phyloP scores from a whole-genome alignment of 2,113 vertebrate species.

The Gobius niger region DNA sequence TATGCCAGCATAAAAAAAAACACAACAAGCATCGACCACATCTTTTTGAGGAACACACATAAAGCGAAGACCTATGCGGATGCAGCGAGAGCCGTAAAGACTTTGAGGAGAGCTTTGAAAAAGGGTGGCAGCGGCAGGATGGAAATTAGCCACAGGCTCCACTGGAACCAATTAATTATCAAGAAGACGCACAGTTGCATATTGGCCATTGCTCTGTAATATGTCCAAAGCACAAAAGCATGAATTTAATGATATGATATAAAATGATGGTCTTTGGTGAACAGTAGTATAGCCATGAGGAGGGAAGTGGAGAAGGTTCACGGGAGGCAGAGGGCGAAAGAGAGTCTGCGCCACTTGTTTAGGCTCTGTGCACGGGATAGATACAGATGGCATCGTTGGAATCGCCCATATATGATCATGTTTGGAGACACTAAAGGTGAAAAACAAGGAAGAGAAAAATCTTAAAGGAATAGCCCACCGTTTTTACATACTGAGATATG shows the following conservation, averaged over 20 bases:
- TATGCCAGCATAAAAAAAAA: slow-evolving; percentile 35
- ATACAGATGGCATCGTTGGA: no score
- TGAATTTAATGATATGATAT: slow-evolving; percentile 22
- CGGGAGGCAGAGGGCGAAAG: no score
- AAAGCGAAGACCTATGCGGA: slow-evolving; percentile 34
- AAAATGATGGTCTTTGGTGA: slow-evolving; percentile 29
- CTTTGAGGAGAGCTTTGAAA: slow-evolving; percentile 46
- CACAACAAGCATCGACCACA: slow-evolving; percentile 47
- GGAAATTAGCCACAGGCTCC: slow-evolving; percentile 72
- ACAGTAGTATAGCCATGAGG: background rate
- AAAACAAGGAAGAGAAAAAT: no score
- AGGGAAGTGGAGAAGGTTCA: no score
- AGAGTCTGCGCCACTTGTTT: no score
- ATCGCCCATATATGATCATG: no score
- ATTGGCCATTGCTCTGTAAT: slow-evolving; percentile 49
- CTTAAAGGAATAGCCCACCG: no score
- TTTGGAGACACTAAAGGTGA: no score
- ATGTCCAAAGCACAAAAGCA: slow-evolving; percentile 52
- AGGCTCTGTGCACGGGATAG: no score
- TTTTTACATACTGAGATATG: no score
- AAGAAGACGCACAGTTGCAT: slow-evolving; percentile 24
- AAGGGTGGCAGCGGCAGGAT: slow-evolving; percentile 57
- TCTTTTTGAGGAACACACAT: slow-evolving; percentile 23
- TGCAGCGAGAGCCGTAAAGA: slow-evolving; percentile 36
- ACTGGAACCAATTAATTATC: slow-evolving; percentile 79